Conservation (phyloP, 2,797 vertebrate genomes). For the Notamacropus eugenii region DNA sequence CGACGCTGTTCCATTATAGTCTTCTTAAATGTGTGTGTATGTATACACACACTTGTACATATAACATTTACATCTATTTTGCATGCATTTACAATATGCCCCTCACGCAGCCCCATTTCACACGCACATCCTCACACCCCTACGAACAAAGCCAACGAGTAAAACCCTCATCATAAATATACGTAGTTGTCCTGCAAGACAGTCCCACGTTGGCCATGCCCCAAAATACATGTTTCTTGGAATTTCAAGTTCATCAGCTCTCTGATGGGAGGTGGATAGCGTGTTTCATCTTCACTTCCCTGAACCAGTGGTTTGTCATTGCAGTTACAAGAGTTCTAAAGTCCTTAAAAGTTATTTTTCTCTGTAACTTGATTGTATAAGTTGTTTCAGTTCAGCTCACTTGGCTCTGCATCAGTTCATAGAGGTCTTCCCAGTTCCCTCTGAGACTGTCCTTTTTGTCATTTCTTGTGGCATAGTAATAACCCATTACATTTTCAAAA, state of each 20-base stretch:
- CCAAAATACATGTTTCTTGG: background rate
- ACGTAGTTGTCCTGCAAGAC: background rate
- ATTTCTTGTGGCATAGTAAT: background rate
- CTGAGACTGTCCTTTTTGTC: background rate
- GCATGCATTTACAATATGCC: background rate
- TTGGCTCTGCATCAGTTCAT: background rate
- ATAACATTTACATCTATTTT: background rate
- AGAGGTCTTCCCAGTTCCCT: background rate
- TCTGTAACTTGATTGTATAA: background rate
- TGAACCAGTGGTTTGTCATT: background rate
- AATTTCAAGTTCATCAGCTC: background rate
- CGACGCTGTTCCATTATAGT: background rate
- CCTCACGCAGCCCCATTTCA: background rate
- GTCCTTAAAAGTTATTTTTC: background rate
- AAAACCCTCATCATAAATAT: background rate
- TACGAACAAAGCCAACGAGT: background rate
- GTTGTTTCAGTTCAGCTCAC: background rate
- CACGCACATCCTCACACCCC: background rate
- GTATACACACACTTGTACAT: background rate
- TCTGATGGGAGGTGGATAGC: background rate
- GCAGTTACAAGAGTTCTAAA: background rate
- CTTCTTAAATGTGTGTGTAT: background rate
- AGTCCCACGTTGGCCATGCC: background rate
- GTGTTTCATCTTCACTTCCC: background rate
- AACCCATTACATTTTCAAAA: background rate